These are phyloP conservation scores for Clinocottus analis DNA, from an alignment of 2,113 vertebrate species.

Conservation along the genomic window DNA sequence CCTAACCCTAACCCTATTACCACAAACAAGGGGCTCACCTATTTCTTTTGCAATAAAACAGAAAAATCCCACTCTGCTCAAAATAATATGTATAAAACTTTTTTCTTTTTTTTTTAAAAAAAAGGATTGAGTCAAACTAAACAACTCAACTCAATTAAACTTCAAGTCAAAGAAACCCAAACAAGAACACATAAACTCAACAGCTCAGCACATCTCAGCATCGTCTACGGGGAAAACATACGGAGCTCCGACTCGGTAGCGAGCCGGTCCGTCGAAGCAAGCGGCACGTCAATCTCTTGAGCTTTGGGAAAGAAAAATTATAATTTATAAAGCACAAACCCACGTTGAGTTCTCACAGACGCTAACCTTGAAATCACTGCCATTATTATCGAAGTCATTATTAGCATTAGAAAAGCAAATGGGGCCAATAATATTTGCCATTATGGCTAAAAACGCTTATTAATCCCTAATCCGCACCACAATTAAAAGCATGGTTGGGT, in stretches of 20 bases:
- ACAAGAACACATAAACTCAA: constrained; percentile 16
- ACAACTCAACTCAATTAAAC: not conserved
- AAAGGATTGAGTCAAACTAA: not conserved
- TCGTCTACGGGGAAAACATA: constrained; percentile 71
- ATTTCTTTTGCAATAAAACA: no score
- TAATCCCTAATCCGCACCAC: constrained; percentile 85
- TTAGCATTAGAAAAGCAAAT: constrained; percentile 84
- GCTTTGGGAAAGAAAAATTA: constrained; percentile 35
- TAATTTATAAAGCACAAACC: constrained; percentile 27
- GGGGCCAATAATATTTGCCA: constrained; percentile 83
- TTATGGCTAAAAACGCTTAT: constrained; percentile 83
- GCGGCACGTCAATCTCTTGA: constrained; percentile 72
- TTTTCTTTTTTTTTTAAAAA: no score
- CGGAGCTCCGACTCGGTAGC: constrained; percentile 65
- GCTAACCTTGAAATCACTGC: constrained; percentile 79
- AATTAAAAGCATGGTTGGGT: constrained; percentile 80
- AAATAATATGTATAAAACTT: not conserved
- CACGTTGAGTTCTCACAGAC: constrained; percentile 61
- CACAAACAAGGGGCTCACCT: not conserved
- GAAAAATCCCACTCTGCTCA: not conserved
- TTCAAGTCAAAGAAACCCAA: not conserved
- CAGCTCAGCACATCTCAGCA: constrained; percentile 36
- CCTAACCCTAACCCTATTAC: no score
- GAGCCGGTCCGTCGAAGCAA: constrained; percentile 64
- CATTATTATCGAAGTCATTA: constrained; percentile 82